phyloP scores from a whole-genome alignment of 2,888 invertebrate genomes.

The Drosophila parthenogenetica region DNA sequence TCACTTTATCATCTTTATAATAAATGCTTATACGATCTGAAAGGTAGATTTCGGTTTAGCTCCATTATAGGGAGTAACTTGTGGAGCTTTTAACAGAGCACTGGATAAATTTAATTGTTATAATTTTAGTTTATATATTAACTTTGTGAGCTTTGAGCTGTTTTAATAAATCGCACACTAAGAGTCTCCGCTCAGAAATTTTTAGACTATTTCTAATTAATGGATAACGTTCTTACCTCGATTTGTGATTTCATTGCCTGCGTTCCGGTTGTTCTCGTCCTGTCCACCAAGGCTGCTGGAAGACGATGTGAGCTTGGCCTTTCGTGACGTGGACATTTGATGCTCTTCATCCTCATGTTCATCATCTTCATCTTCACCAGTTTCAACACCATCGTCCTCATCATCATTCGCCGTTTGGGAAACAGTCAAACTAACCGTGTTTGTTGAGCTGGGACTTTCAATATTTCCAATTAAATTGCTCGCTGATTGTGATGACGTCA shows the following conservation, averaged over 20 bases:
- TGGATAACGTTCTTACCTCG: slow-evolving; percentile 75
- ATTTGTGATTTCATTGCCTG: slow-evolving; percentile 84
- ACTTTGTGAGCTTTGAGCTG: too few species aligned
- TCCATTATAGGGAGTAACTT: neutral
- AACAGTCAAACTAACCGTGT: slow-evolving; percentile 12
- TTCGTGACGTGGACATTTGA: slow-evolving; percentile 54
- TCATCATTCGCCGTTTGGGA: slow-evolving; percentile 69
- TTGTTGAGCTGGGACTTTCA: slow-evolving; percentile 55
- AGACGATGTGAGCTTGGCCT: slow-evolving; percentile 62
- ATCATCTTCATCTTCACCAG: slow-evolving; percentile 76
- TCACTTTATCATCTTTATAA: slow-evolving; percentile 53
- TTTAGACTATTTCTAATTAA: too few species aligned
- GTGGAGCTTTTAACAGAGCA: neutral
- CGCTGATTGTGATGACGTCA: slow-evolving; percentile 81
- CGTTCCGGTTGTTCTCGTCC: slow-evolving; percentile 85
- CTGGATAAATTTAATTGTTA: too few species aligned
- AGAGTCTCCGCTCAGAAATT: too few species aligned
- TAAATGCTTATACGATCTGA: slow-evolving; percentile 17
- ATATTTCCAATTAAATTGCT: slow-evolving; percentile 67
- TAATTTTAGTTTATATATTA: too few species aligned
- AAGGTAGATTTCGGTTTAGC: neutral
- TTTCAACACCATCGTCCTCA: slow-evolving; percentile 82
- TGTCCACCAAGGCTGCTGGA: slow-evolving; percentile 71
- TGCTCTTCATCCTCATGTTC: slow-evolving; percentile 65
- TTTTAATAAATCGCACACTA: too few species aligned